Evolutionary conservation across 2,113 vertebrate species (phyloP).

Genomic region (Boulengeromyrus knoepffleri): DNA sequence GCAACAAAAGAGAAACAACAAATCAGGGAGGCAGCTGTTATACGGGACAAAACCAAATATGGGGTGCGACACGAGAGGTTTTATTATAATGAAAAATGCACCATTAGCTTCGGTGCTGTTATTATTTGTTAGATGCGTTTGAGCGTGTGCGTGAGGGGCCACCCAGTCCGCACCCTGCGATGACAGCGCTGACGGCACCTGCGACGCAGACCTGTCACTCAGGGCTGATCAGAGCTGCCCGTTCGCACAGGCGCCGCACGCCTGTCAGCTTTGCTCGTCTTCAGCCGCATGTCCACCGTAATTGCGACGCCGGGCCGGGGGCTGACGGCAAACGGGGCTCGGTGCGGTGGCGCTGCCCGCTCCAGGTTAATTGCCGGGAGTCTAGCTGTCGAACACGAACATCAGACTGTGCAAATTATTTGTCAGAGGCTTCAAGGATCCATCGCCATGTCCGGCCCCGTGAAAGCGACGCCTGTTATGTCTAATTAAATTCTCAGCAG

Average conservation of each 20-base stretch:
- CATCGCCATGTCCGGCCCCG: conserved; percentile 37
- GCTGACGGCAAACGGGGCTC: conserved; percentile 59
- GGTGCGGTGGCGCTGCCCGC: conserved; percentile 41
- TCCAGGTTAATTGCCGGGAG: conserved; percentile 59
- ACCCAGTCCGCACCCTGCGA: conserved; percentile 31
- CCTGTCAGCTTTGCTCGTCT: conserved; percentile 71
- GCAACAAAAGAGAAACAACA: neutral
- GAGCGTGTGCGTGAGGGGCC: neutral
- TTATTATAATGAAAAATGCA: neutral
- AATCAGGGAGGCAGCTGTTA: neutral
- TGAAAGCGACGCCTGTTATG: conserved; percentile 54
- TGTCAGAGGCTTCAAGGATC: conserved; percentile 46
- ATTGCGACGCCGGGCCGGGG: conserved; percentile 52
- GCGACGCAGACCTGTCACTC: conserved; percentile 65
- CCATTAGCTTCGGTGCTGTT: neutral
- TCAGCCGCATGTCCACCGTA: conserved; percentile 60
- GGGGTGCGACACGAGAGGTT: neutral
- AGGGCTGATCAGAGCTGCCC: conserved; percentile 66
- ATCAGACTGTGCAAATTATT: conserved; percentile 58
- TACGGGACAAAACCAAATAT: neutral
- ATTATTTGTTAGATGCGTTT: neutral
- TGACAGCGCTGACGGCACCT: conserved; percentile 63
- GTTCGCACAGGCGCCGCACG: conserved; percentile 53
- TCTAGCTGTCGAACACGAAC: conserved; percentile 60
- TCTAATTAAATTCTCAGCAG: conserved; percentile 59